Percentiles rank a stretch among this genome's conserved stretches.
Conservation (phyloP, 2,113 vertebrate genomes). For the Phocoena phocoena region DNA sequence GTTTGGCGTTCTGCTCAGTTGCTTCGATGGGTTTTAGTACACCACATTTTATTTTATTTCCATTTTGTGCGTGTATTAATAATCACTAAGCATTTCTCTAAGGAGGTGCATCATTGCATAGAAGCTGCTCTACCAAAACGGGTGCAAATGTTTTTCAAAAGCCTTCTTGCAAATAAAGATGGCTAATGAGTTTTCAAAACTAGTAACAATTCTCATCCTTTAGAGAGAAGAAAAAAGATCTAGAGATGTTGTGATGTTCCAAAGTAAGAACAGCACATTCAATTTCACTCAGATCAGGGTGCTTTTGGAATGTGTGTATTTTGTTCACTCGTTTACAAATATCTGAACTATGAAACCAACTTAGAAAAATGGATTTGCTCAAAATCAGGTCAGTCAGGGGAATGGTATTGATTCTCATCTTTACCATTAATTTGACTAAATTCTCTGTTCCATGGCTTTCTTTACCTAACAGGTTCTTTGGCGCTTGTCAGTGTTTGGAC, state of each 20-base stretch:
- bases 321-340: not conserved
- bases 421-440: not conserved
- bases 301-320: not conserved
- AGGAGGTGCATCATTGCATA: not conserved
- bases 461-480: not conserved
- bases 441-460: not conserved
- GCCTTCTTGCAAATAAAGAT: not conserved
- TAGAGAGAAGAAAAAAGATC: not conserved
- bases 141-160: not conserved
- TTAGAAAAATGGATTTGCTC: not conserved
- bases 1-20: not conserved
- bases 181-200: not conserved
- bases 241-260: not conserved
- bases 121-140: not conserved
- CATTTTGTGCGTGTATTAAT: not conserved
- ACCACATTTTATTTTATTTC: not conserved
- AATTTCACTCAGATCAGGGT: not conserved
- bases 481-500: not conserved
- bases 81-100: not conserved
- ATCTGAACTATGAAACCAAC: not conserved
- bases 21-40: not conserved
- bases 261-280: not conserved
- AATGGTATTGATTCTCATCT: not conserved
- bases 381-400: not conserved
- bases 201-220: not conserved